A percentile compares a stretch with the other conserved stretches of the same genome.
These are phyloP conservation scores for Drosophila aff. DNA, from an alignment of 1,140 invertebrate genomes.

Conservation along the genomic window DNA sequence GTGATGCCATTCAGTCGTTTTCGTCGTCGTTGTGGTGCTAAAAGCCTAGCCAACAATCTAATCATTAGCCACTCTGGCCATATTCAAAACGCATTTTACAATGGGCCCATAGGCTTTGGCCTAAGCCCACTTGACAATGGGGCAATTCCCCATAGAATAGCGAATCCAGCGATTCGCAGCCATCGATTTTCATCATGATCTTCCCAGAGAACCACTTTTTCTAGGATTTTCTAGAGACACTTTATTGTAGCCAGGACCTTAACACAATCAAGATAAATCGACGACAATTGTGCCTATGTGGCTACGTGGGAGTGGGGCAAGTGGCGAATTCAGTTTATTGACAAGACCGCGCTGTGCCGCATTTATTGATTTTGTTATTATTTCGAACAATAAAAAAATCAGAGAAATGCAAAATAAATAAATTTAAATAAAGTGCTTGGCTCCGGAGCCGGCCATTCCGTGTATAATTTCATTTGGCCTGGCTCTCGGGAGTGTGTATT, in stretches of 20 bases:
- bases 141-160: constrained; percentile 12
- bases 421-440: constrained; percentile 51
- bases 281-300: constrained; percentile 68
- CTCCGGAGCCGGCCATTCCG: constrained; percentile 25
- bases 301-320: neutral
- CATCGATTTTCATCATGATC: constrained; percentile 52
- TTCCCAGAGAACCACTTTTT: constrained; percentile 52
- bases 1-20: constrained; percentile 40
- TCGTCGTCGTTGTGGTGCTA: constrained; percentile 6
- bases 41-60: constrained; percentile 34
- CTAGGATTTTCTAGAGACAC: constrained; percentile 37
- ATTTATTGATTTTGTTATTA: constrained; percentile 82
- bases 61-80: constrained; percentile 51
- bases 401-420: constrained; percentile 44
- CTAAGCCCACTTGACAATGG: constrained; percentile 47
- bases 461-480: constrained; percentile 45
- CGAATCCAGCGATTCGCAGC: constrained; percentile 15
- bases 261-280: constrained; percentile 79
- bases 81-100: constrained; percentile 57
- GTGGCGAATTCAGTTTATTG: constrained; percentile 61
- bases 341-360: constrained; percentile 62
- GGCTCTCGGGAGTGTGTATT: neutral
- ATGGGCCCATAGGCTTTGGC: constrained; percentile 34
- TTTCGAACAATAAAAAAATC: constrained; percentile 32
- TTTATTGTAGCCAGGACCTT: constrained; percentile 59